Conservation (phyloP, 2,113 vertebrate species). For the Elaphurus davidianus region DNA sequence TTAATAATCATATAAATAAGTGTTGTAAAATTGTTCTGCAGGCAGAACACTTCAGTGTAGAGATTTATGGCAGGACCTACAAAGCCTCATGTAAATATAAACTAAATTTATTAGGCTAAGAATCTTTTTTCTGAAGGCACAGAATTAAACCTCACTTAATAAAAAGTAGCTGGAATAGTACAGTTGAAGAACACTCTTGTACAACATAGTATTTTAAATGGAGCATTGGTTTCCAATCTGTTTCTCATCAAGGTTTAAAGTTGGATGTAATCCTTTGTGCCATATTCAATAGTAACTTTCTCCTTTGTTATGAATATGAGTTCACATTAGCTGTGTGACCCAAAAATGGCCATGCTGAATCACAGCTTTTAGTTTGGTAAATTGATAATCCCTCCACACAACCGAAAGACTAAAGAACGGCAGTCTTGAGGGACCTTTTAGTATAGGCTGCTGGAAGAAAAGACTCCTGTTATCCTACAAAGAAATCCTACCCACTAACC, state of each 20-base stretch:
- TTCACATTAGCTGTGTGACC: not conserved
- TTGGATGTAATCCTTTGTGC: not conserved
- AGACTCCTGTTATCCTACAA: conserved; percentile 24
- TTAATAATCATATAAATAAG: conserved; percentile 81
- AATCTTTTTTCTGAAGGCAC: conserved; percentile 67
- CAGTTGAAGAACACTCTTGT: not conserved
- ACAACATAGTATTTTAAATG: not conserved
- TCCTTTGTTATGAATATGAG: not conserved
- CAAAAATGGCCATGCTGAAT: conserved; percentile 38
- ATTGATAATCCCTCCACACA: conserved; percentile 18
- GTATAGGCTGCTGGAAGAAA: conserved; percentile 1
- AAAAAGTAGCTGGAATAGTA: not conserved
- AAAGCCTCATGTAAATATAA: conserved; percentile 67
- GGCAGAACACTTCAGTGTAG: conserved; percentile 70
- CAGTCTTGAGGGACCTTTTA: conserved; percentile 29
- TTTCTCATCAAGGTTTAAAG: not conserved
- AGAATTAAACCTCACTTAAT: conserved; percentile 65
- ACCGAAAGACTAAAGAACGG: not conserved
- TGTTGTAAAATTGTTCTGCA: conserved; percentile 79
- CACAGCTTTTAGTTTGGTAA: not conserved
- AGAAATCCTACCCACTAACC: conserved; percentile 66
- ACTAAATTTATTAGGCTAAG: conserved; percentile 75
- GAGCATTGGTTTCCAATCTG: not conserved
- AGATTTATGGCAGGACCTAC: conserved; percentile 66
- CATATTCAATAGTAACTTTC: not conserved